These are phyloP conservation scores for Miniopterus natalensis DNA, from an alignment of 2,113 vertebrate species.

Conservation along the genomic window DNA sequence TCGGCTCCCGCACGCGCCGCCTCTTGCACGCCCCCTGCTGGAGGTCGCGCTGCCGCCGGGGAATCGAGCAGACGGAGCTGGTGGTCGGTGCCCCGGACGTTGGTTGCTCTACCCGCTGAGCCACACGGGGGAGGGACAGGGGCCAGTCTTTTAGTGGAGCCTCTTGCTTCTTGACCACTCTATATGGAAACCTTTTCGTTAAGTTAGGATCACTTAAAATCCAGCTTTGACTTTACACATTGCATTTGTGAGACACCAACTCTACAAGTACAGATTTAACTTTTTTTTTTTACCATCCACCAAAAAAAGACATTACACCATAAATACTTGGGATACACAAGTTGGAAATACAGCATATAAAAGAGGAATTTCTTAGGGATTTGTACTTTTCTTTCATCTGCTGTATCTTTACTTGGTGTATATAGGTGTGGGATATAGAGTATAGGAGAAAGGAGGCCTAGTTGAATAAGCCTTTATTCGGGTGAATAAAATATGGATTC, in stretches of 20 bases:
- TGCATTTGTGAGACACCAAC: neutral
- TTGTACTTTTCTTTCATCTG: slow-evolving; percentile 9
- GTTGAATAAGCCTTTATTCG: neutral
- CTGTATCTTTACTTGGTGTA: slow-evolving; percentile 1
- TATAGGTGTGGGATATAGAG: neutral
- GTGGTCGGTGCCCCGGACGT: too few species aligned
- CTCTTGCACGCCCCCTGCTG: too few species aligned
- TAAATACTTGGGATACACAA: slow-evolving; percentile 10
- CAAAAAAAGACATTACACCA: neutral
- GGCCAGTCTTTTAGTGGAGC: neutral
- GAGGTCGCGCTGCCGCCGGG: too few species aligned
- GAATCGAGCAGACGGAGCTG: too few species aligned
- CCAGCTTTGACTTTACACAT: slow-evolving; percentile 36
- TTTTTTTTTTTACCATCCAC: slow-evolving; percentile 54
- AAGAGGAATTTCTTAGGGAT: slow-evolving; percentile 37
- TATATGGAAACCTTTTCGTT: neutral
- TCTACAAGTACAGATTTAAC: slow-evolving; percentile 45
- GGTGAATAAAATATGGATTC: slow-evolving; percentile 44
- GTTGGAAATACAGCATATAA: neutral
- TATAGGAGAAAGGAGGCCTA: neutral
- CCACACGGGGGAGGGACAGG: too few species aligned
- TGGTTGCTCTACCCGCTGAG: too few species aligned
- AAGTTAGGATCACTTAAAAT: slow-evolving; percentile 24
- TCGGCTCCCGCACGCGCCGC: too few species aligned
- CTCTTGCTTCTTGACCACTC: neutral